A percentile compares a stretch with the other conserved stretches of the same genome.
Evolutionary conservation across 2,888 invertebrate species (phyloP).

Genomic region (Drosophila nigricruria): DNA sequence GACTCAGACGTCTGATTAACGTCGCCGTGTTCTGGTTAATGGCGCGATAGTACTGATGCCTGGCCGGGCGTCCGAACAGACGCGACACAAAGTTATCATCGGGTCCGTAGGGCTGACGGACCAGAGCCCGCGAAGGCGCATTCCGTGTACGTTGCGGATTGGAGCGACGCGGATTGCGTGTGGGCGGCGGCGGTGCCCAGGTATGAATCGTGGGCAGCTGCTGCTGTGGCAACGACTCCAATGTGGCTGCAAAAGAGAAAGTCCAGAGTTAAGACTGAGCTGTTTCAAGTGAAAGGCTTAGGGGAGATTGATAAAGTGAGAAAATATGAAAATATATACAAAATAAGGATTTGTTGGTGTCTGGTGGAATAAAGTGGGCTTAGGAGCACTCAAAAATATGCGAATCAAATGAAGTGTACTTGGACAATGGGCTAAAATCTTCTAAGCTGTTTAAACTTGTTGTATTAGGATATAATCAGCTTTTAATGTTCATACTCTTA

Average conservation of each 20-base stretch:
- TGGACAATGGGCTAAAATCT: background rate
- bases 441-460: background rate
- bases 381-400: background rate
- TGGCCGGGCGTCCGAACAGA: slow-evolving; percentile 83
- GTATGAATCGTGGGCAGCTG: slow-evolving; percentile 59
- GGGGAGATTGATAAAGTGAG: background rate
- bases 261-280: background rate
- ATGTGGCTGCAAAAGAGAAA: slow-evolving; percentile 26
- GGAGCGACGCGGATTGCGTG: slow-evolving; percentile 62
- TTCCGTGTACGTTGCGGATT: slow-evolving; percentile 62
- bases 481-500: too few species aligned
- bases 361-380: background rate
- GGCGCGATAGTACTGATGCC: slow-evolving; percentile 83
- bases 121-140: slow-evolving; percentile 55
- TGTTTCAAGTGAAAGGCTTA: background rate
- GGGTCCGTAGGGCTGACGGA: slow-evolving; percentile 73
- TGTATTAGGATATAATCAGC: background rate
- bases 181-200: slow-evolving; percentile 58
- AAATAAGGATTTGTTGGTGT: background rate
- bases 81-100: slow-evolving; percentile 82
- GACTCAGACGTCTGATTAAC: slow-evolving; percentile 83
- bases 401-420: background rate
- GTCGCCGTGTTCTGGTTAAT: slow-evolving; percentile 84
- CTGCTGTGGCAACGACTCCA: slow-evolving; percentile 45
- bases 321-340: background rate